These are phyloP conservation scores for Spongilla lacustris DNA, from an alignment of 37 sponge, comb jelly and placozoan species.

Conservation along the genomic window DNA sequence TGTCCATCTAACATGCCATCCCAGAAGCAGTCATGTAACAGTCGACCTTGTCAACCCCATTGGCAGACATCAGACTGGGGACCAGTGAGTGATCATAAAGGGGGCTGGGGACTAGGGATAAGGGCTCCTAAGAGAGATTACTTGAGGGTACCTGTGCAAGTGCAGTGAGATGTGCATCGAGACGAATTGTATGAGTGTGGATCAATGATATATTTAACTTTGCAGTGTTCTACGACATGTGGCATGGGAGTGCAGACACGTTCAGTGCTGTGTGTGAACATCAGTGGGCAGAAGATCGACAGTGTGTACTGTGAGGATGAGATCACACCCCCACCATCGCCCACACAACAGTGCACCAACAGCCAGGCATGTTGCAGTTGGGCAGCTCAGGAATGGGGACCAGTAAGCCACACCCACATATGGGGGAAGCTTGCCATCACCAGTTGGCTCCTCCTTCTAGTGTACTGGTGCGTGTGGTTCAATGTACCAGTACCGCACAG, in stretches of 20 bases:
- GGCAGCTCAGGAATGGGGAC: conserved; percentile 2
- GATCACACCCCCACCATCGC: not conserved
- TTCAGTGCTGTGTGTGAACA: conserved; percentile 35
- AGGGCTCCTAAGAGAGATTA: not conserved
- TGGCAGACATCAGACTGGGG: conserved; percentile 25
- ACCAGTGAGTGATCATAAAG: not conserved
- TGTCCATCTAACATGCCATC: conserved; percentile 20
- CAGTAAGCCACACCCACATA: conserved; percentile 2
- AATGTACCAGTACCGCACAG: not conserved
- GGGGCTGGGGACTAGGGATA: not conserved
- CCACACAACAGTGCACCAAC: not conserved
- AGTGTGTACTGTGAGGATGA: not conserved
- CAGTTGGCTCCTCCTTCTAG: conserved; percentile 7
- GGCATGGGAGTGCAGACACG: conserved; percentile 13
- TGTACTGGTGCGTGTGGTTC: conserved; percentile 36
- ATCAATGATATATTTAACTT: too few species aligned
- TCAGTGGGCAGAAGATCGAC: not conserved
- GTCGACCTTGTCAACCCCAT: not conserved
- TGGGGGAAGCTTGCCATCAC: not conserved
- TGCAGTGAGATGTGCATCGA: too few species aligned
- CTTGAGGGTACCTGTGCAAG: too few species aligned
- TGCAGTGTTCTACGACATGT: conserved; percentile 28
- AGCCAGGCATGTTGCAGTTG: conserved; percentile 14
- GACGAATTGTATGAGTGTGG: too few species aligned
- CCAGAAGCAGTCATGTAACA: conserved; percentile 11